A percentile compares a stretch with the other conserved stretches of the same genome.
Conservation (phyloP, 2,797 vertebrate genomes). For the Nyctibius grandis region DNA sequence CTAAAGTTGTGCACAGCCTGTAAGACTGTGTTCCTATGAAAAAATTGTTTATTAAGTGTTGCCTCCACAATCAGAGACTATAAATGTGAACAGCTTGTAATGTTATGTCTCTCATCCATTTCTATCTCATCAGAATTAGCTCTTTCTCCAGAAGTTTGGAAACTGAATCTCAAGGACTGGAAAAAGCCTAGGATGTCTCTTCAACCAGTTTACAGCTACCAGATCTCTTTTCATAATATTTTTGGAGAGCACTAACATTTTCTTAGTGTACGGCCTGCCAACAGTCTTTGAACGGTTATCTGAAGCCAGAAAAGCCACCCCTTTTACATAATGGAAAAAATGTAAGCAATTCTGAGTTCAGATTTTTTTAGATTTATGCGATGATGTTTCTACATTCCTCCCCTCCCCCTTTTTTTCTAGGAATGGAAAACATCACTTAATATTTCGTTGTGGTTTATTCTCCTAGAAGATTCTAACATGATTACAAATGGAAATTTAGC, state of each 20-base stretch:
- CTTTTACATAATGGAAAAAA: background rate
- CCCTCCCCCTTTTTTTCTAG: fast-evolving
- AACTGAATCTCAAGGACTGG: background rate
- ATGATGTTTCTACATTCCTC: background rate
- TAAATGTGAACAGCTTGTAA: background rate
- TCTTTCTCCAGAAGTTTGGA: background rate
- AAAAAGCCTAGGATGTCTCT: background rate
- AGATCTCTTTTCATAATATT: background rate
- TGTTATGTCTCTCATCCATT: background rate
- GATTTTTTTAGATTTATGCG: too few species aligned
- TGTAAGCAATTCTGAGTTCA: background rate
- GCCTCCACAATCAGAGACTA: background rate
- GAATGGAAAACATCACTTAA: background rate
- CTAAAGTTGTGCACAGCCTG: background rate
- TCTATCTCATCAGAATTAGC: background rate
- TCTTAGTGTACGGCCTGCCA: background rate
- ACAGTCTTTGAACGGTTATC: background rate
- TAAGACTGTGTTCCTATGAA: background rate
- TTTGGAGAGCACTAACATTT: background rate
- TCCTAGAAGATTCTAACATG: background rate
- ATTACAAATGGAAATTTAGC: background rate
- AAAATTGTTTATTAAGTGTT: background rate
- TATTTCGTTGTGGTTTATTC: background rate
- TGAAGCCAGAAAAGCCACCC: background rate
- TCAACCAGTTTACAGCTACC: background rate